phyloP scores from a whole-genome alignment of 2,797 vertebrate genomes.

The Holocentrus rufus region DNA sequence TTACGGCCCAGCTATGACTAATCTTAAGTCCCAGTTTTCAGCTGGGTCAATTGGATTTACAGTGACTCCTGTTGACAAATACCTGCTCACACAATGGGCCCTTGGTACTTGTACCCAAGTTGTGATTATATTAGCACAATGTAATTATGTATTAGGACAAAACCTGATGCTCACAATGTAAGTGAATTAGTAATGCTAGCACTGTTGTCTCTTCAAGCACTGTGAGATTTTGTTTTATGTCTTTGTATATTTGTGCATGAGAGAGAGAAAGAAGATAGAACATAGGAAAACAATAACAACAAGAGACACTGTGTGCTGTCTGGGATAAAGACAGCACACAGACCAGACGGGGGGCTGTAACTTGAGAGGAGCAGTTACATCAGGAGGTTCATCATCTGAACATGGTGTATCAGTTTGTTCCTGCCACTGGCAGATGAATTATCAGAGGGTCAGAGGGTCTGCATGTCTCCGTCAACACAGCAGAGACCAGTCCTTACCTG shows the following conservation, averaged over 20 bases:
- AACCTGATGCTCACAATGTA: no score
- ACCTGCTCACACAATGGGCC: constrained; percentile 45
- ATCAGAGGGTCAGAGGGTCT: constrained; percentile 8
- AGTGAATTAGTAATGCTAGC: no score
- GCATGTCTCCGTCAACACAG: no score
- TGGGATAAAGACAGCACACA: not conserved
- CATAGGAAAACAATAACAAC: no score
- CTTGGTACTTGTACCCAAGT: constrained; percentile 30
- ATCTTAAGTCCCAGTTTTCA: constrained; percentile 31
- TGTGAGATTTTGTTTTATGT: no score
- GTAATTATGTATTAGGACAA: no score
- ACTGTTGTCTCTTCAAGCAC: no score
- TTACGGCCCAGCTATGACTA: constrained; percentile 16
- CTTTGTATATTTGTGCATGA: no score
- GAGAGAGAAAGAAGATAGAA: not conserved
- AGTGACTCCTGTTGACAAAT: constrained; percentile 11
- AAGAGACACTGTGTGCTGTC: no score
- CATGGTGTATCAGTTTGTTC: constrained; percentile 8
- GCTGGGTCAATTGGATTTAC: constrained; percentile 27
- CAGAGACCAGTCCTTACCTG: no score
- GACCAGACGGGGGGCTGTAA: not conserved
- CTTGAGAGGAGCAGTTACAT: constrained; percentile 19
- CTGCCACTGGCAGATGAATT: constrained; percentile 8
- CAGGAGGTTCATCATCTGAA: constrained; percentile 28
- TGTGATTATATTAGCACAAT: no score